Percentiles rank a stretch among this genome's conserved stretches.
phyloP scores from a whole-genome alignment of 2,888 invertebrate genomes.

The Acutogordius australiensis region DNA sequence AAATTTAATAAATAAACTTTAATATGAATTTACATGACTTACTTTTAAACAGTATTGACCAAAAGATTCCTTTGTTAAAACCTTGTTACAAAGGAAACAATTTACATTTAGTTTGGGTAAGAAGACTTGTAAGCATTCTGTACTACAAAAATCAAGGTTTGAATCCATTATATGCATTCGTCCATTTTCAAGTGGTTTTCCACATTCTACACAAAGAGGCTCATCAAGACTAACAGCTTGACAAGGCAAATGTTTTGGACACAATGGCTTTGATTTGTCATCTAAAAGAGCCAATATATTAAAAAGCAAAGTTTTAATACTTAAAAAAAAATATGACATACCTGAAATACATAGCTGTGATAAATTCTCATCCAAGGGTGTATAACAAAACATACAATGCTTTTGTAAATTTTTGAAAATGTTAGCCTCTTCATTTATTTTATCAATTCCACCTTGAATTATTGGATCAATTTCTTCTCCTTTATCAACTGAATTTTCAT shows the following conservation, averaged over 20 bases:
- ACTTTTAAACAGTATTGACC: slow-evolving; percentile 9
- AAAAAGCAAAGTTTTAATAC: not conserved
- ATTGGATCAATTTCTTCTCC: too few species aligned
- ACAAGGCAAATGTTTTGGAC: slow-evolving; percentile 7
- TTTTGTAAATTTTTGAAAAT: slow-evolving; percentile 3
- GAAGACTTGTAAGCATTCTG: not conserved
- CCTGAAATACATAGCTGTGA: slow-evolving; percentile 7
- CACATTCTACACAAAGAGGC: slow-evolving; percentile 8
- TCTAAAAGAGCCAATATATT: too few species aligned
- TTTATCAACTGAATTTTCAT: too few species aligned
- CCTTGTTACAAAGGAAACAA: slow-evolving; percentile 2
- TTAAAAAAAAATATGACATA: not conserved
- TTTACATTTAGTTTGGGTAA: slow-evolving; percentile 1
- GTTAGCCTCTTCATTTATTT: too few species aligned
- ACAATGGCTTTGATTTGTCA: not conserved
- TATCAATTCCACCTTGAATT: too few species aligned
- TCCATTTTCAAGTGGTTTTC: not conserved
- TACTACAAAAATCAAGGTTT: slow-evolving; percentile 10
- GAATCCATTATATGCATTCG: slow-evolving; percentile 1
- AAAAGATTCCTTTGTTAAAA: slow-evolving; percentile 10
- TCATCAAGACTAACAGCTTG: not conserved
- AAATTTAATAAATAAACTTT: not conserved
- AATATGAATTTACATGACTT: not conserved
- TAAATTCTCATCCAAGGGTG: not conserved
- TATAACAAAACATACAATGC: slow-evolving; percentile 4